phyloP scores from a whole-genome alignment of 2,797 vertebrate species.

The Sciaenops ocellatus region DNA sequence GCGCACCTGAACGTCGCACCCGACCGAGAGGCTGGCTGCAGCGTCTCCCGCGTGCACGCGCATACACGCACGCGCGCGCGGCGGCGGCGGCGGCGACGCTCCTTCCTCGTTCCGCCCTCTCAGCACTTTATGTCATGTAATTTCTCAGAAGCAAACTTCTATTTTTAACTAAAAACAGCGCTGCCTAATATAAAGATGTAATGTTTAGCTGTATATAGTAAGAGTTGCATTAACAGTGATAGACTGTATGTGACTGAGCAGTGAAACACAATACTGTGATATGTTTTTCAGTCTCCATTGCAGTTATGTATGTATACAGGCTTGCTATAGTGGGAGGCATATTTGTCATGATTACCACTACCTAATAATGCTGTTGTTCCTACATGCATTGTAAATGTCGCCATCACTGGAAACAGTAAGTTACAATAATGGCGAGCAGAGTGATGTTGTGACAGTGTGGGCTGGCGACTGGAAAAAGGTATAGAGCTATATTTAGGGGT shows the following conservation, averaged over 20 bases:
- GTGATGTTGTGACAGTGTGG: conserved; percentile 31
- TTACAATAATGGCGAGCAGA: neutral
- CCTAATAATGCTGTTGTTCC: neutral
- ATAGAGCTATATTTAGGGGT: conserved; percentile 35
- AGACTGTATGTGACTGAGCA: neutral
- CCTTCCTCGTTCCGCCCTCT: conserved; percentile 55
- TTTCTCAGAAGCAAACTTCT: neutral
- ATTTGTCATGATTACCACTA: neutral
- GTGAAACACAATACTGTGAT: neutral
- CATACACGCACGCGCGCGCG: neutral
- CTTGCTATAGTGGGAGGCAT: too few species aligned
- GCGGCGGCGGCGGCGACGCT: neutral
- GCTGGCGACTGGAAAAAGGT: conserved; percentile 42
- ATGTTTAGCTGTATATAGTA: neutral
- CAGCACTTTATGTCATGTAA: conserved; percentile 24
- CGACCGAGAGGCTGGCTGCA: neutral
- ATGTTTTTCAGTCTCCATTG: neutral
- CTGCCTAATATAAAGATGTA: neutral
- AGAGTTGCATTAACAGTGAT: neutral
- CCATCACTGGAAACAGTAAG: conserved; percentile 3
- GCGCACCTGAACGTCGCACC: conserved; percentile 60
- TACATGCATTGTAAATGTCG: neutral
- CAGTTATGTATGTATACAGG: neutral
- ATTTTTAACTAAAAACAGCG: neutral
- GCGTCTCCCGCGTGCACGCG: neutral